These are phyloP conservation scores for Cynopterus sphinx DNA, from an alignment of 2,797 vertebrate genomes.

Conservation along the genomic window DNA sequence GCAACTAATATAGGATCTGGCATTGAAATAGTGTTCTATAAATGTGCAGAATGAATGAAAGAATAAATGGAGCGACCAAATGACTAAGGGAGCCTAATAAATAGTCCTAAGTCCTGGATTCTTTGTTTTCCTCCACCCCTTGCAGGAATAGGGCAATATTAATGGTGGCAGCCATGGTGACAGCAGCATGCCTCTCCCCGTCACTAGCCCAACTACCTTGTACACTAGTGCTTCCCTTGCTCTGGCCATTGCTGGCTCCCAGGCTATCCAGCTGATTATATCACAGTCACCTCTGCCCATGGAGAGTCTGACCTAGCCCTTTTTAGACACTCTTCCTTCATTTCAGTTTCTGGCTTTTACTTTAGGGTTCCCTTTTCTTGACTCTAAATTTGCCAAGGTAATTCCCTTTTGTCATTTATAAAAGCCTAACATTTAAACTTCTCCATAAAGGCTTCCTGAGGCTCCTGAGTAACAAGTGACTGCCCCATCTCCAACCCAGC, in stretches of 20 bases:
- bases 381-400: background rate
- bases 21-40: background rate
- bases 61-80: background rate
- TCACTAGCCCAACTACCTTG: background rate
- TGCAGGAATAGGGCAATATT: background rate
- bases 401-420: background rate
- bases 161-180: fast-evolving
- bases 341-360: background rate
- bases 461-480: background rate
- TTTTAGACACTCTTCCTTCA: background rate
- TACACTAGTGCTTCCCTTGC: background rate
- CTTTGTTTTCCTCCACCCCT: background rate
- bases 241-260: background rate
- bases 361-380: background rate
- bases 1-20: background rate
- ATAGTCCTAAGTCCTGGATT: background rate
- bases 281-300: background rate
- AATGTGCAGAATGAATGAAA: background rate
- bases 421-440: background rate
- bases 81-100: background rate
- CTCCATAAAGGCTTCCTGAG: background rate
- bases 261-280: background rate
- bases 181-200: background rate
- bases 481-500: background rate
- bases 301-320: background rate